Percentiles rank a stretch among this genome's conserved stretches.
These are phyloP conservation scores for Dryococelus australis DNA, from an alignment of 2,888 invertebrate species.

Conservation along the genomic window DNA sequence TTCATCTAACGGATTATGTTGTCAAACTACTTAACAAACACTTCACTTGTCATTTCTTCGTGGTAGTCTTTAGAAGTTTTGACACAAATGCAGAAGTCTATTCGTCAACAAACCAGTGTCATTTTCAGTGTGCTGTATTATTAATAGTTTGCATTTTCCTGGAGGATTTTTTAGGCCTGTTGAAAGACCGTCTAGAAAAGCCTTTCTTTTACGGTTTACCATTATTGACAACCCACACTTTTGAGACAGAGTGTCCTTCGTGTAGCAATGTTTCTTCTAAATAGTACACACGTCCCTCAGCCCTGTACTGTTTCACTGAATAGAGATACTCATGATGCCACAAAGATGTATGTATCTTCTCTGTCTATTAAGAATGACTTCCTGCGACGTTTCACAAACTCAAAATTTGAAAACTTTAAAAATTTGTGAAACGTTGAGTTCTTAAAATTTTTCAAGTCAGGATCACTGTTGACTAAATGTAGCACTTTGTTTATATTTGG, in stretches of 20 bases:
- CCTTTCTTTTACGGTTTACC: too few relatives aligned
- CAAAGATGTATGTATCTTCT: neutral
- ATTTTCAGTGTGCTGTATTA: too few relatives aligned
- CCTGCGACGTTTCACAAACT: neutral
- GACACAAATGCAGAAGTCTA: too few relatives aligned
- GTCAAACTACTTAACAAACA: too few relatives aligned
- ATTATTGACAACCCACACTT: too few relatives aligned
- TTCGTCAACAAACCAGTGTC: too few relatives aligned
- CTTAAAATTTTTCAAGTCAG: conserved; percentile 29
- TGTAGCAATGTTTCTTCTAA: conserved; percentile 12
- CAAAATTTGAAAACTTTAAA: conserved; percentile 1
- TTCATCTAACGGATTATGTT: too few relatives aligned
- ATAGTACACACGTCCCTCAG: neutral
- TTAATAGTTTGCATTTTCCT: too few relatives aligned
- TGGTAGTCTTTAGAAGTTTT: neutral
- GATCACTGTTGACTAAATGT: conserved; percentile 18
- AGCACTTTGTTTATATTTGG: conserved; percentile 20
- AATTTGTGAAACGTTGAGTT: neutral
- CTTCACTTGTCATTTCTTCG: too few relatives aligned
- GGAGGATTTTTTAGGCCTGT: too few relatives aligned
- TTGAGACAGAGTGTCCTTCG: neutral
- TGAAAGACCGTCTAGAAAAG: too few relatives aligned
- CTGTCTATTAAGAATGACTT: conserved; percentile 7
- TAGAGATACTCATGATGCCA: neutral
- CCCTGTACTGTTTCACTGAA: neutral